Conservation (phyloP, 2,113 vertebrate genomes). For the Gnathonemus longibarbis region DNA sequence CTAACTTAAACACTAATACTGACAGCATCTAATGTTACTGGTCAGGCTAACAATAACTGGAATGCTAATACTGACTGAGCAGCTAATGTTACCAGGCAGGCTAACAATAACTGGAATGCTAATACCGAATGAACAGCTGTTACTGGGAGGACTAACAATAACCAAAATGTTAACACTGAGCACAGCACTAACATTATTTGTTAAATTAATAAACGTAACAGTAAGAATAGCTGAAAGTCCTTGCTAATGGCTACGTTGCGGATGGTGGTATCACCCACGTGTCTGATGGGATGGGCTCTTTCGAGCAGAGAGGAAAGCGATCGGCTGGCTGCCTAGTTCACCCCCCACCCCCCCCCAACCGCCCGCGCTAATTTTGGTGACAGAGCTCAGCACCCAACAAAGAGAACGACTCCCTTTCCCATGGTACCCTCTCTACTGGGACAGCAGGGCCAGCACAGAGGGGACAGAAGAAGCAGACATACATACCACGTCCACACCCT, state of each 20-base stretch:
- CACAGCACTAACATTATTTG: not conserved
- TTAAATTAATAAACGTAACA: not conserved
- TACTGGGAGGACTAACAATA: not conserved
- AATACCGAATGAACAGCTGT: not conserved
- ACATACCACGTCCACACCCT: not conserved
- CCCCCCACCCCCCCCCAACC: not conserved
- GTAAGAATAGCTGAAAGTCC: not conserved
- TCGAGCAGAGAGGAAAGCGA: not conserved
- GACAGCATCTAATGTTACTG: not conserved
- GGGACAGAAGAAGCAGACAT: not conserved
- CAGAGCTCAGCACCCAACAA: slow-evolving; percentile 48
- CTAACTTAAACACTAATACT: not conserved
- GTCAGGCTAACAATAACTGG: not conserved
- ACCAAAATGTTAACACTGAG: not conserved
- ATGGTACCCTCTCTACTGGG: slow-evolving; percentile 18
- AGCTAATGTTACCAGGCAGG: not conserved
- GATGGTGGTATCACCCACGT: not conserved
- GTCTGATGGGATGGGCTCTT: not conserved
- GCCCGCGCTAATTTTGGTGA: slow-evolving; percentile 61
- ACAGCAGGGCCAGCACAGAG: not conserved
- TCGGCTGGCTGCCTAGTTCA: not conserved
- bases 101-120: slow-evolving; percentile 1
- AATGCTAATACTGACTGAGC: not conserved
- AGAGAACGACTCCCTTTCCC: slow-evolving; percentile 63
- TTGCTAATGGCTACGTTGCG: not conserved